Evolutionary conservation across 1,140 invertebrate genomes (phyloP).

Genomic region (Lordiphosa collinella): DNA sequence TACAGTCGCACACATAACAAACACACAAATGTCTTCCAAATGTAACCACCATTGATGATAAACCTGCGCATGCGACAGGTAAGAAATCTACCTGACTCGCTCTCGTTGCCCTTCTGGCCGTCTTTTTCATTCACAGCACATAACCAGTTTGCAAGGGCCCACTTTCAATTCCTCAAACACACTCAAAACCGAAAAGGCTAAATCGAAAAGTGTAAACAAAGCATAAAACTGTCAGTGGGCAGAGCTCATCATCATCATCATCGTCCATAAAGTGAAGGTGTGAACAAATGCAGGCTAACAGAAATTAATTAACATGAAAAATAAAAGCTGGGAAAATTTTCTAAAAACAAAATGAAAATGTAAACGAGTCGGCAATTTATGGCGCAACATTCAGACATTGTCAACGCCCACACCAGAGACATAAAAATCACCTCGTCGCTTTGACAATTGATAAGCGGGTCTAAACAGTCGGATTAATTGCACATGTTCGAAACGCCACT

Average conservation of each 20-base stretch:
- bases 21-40: slow-evolving; percentile 9
- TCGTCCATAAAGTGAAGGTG: slow-evolving; percentile 60
- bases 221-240: slow-evolving; percentile 78
- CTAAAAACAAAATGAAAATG: background rate
- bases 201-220: slow-evolving; percentile 73
- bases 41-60: slow-evolving; percentile 7
- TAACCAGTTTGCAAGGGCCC: no score
- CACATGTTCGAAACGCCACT: slow-evolving; percentile 53
- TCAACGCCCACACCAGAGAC: slow-evolving; percentile 29
- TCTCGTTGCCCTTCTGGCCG: background rate
- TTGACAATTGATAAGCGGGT: slow-evolving; percentile 72
- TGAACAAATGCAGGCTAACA: slow-evolving; percentile 36
- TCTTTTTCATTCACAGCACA: slow-evolving; percentile 4
- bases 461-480: slow-evolving; percentile 76
- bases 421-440: slow-evolving; percentile 35
- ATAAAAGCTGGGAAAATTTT: background rate
- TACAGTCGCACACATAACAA: slow-evolving; percentile 1
- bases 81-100: slow-evolving; percentile 3
- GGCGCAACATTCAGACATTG: slow-evolving; percentile 24
- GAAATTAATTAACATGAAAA: slow-evolving; percentile 32
- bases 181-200: background rate
- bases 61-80: slow-evolving; percentile 49
- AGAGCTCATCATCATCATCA: slow-evolving; percentile 58
- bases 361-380: slow-evolving; percentile 16
- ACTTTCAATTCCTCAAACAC: no score